A percentile compares a stretch with the other conserved stretches of the same genome.
phyloP scores from a whole-genome alignment of 1,140 invertebrate species.

The Drosophila gunungcola region DNA sequence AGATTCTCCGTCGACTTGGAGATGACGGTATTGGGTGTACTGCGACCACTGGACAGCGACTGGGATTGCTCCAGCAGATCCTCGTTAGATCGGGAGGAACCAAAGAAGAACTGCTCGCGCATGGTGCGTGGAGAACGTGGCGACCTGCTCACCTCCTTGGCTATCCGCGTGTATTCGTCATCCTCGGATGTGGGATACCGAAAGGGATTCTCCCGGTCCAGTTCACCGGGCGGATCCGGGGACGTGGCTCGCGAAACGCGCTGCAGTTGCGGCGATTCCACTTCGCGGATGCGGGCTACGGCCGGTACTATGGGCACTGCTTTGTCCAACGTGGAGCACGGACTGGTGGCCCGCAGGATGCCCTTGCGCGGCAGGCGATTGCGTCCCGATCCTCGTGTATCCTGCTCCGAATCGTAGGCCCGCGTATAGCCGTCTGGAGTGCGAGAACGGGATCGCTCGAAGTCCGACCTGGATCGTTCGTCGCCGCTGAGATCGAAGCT shows the following conservation, averaged over 20 bases:
- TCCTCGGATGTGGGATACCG: conserved; percentile 44
- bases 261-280: conserved; percentile 70
- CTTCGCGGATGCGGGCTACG: conserved; percentile 74
- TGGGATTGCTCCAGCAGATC: conserved; percentile 76
- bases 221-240: conserved; percentile 61
- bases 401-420: conserved; percentile 82
- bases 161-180: conserved; percentile 77
- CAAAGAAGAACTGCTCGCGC: conserved; percentile 76
- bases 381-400: conserved; percentile 40
- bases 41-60: conserved; percentile 66
- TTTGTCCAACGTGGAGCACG: conserved; percentile 69
- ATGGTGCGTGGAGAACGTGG: conserved; percentile 58
- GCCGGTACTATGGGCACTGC: conserved; percentile 63
- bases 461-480: conserved; percentile 78
- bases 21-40: conserved; percentile 69
- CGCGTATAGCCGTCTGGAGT: conserved; percentile 69
- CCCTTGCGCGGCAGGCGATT: conserved; percentile 73
- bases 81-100: conserved; percentile 69
- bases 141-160: conserved; percentile 71
- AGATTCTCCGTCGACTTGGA: conserved; percentile 78
- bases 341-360: conserved; percentile 78
- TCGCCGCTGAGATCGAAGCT: conserved; percentile 84
- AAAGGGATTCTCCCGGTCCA: conserved; percentile 83
- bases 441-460: conserved; percentile 71
- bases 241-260: conserved; percentile 68